phyloP scores from a whole-genome alignment of 1,140 invertebrate species.

The Polypedilum vanderplanki region DNA sequence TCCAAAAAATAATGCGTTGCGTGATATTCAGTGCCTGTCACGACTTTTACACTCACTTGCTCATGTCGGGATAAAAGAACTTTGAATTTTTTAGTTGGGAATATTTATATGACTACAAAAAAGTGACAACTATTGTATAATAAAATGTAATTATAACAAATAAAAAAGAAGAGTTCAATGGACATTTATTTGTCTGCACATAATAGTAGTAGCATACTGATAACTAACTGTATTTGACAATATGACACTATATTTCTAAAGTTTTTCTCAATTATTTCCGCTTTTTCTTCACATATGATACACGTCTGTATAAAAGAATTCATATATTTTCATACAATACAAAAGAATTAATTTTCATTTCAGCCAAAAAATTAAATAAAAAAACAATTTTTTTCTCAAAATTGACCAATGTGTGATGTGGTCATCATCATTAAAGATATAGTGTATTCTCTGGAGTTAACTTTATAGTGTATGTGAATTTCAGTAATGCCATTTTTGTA shows the following conservation, averaged over 20 bases:
- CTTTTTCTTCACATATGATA: background rate
- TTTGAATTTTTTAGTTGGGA: background rate
- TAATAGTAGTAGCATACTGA: background rate
- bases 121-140: no score
- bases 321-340: background rate
- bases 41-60: background rate
- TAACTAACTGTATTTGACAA: conserved; percentile 18
- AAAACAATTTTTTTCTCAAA: background rate
- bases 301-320: background rate
- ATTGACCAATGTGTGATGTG: background rate
- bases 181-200: background rate
- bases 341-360: background rate
- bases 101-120: no score
- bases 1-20: background rate
- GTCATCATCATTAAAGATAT: conserved; percentile 1
- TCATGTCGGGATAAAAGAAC: background rate
- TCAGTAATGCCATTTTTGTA: background rate
- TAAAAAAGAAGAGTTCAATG: background rate
- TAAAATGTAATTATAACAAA: background rate
- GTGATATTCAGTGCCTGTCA: conserved; percentile 4
- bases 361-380: background rate
- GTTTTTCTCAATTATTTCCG: conserved; percentile 18
- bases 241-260: conserved; percentile 8
- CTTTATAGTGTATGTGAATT: background rate
- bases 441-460: background rate